These are phyloP conservation scores for Numenius arquata DNA, from an alignment of 2,113 vertebrate species.

Conservation along the genomic window DNA sequence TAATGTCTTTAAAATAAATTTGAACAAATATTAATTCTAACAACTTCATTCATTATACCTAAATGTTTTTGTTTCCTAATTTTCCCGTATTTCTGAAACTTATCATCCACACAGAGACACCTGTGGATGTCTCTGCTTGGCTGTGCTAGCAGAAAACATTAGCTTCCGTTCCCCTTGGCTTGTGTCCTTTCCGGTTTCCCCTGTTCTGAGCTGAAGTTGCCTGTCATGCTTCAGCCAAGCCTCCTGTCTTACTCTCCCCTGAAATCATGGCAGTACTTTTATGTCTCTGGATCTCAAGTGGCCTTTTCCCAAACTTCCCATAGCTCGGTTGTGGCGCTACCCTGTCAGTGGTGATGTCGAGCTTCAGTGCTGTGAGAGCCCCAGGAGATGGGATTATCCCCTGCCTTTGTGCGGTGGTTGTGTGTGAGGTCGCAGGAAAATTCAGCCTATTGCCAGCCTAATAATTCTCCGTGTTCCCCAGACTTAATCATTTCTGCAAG, in stretches of 20 bases:
- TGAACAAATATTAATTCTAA: background rate
- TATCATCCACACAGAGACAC: background rate
- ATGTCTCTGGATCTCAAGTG: background rate
- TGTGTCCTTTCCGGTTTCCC: background rate
- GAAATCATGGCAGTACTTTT: background rate
- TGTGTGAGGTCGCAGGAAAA: background rate
- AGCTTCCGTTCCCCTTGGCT: background rate
- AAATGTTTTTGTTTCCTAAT: background rate
- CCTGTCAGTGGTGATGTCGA: rapidly evolving
- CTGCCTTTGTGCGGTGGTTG: background rate
- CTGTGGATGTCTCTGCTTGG: background rate
- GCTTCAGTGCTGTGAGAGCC: background rate
- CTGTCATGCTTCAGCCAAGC: background rate
- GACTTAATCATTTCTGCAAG: background rate
- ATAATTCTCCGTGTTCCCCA: background rate
- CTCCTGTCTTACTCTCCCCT: background rate
- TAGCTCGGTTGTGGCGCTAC: background rate
- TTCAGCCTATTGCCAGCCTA: background rate
- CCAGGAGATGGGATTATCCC: background rate
- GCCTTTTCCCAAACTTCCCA: background rate
- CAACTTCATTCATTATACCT: background rate
- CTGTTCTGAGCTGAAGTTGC: background rate
- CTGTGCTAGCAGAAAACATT: background rate
- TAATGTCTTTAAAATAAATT: background rate
- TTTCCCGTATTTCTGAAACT: background rate